Conservation (phyloP, 2,888 invertebrate species). For the Ophion obscuratus region DNA sequence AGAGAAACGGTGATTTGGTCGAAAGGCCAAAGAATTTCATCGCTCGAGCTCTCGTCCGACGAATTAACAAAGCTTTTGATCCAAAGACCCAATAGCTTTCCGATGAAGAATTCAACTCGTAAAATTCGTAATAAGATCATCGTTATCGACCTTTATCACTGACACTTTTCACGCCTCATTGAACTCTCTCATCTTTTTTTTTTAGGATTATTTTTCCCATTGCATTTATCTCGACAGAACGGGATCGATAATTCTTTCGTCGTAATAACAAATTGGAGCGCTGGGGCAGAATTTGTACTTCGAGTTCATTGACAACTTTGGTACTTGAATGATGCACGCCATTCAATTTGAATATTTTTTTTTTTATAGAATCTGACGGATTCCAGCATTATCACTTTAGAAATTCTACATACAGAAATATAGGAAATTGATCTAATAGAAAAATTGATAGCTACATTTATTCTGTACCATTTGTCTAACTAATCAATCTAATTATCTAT, state of each 20-base stretch:
- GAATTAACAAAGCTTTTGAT: constrained; percentile 29
- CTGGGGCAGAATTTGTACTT: too few relatives aligned
- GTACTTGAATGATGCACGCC: too few relatives aligned
- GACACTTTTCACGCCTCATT: neutral
- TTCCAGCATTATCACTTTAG: too few relatives aligned
- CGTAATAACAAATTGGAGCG: neutral
- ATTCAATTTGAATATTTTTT: too few relatives aligned
- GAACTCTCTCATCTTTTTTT: neutral
- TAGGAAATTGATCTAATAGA: too few relatives aligned
- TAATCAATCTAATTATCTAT: too few relatives aligned
- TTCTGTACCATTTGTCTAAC: too few relatives aligned
- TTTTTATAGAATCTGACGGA: too few relatives aligned
- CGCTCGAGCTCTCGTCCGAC: neutral
- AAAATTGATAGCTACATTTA: too few relatives aligned
- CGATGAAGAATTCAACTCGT: constrained; percentile 14
- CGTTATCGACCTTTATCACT: constrained; percentile 6
- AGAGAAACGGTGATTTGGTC: constrained; percentile 19
- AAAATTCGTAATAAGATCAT: constrained; percentile 22
- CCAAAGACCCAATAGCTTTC: constrained; percentile 17
- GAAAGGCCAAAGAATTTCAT: constrained; percentile 16
- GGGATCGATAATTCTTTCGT: neutral
- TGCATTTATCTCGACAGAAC: neutral
- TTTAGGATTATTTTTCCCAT: neutral
- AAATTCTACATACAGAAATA: too few relatives aligned
- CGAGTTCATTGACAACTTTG: too few relatives aligned